These are phyloP conservation scores for Octodon degus DNA, from an alignment of 2,113 vertebrate species.

Conservation along the genomic window DNA sequence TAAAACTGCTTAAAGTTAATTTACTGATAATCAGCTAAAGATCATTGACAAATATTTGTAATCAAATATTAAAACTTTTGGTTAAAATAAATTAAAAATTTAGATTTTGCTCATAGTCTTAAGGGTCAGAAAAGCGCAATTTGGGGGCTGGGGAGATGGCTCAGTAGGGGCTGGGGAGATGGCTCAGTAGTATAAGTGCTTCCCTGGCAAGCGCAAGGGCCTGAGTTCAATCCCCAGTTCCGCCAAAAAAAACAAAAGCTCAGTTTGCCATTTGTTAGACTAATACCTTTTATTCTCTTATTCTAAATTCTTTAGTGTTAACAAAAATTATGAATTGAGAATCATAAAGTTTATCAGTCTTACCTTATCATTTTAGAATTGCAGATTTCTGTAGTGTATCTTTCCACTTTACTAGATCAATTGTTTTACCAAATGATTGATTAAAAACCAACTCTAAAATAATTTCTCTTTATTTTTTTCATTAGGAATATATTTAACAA, in stretches of 20 bases:
- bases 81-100: slow-evolving; percentile 37
- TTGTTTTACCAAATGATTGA: slow-evolving; percentile 45
- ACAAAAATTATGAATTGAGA: slow-evolving; percentile 22
- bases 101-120: slow-evolving; percentile 2
- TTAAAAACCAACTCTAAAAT: slow-evolving; percentile 65
- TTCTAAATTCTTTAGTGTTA: slow-evolving; percentile 30
- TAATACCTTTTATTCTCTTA: neutral
- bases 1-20: slow-evolving; percentile 59
- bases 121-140: neutral
- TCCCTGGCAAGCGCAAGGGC: too few species aligned
- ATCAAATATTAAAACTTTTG: slow-evolving; percentile 33
- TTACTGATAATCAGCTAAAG: slow-evolving; percentile 48
- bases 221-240: too few species aligned
- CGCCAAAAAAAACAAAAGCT: neutral
- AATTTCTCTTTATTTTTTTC: slow-evolving; percentile 63
- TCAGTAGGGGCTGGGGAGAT: too few species aligned
- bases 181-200: too few species aligned
- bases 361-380: neutral
- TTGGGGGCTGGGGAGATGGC: neutral
- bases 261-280: neutral
- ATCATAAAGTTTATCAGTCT: neutral
- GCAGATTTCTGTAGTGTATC: slow-evolving; percentile 27
- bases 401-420: slow-evolving; percentile 28
- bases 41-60: slow-evolving; percentile 40
- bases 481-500: slow-evolving; percentile 98